Evolutionary conservation across 2,113 vertebrate species (phyloP).

Genomic region (Mus spicilegus): DNA sequence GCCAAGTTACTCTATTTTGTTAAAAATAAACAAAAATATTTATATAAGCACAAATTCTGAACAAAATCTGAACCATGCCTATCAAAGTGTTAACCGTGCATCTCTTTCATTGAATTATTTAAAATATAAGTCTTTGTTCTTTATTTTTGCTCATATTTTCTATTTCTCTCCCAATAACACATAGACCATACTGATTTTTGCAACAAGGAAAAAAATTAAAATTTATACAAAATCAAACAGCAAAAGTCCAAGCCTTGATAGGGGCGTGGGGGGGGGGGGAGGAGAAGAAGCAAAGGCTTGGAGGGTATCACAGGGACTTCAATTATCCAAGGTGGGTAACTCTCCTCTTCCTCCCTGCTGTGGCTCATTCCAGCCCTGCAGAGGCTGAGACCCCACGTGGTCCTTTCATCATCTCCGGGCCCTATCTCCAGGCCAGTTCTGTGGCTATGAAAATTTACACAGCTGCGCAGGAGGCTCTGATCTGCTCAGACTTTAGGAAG

Average conservation of each 20-base stretch:
- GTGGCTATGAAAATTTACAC: background rate
- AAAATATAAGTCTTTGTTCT: background rate
- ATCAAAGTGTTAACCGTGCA: background rate
- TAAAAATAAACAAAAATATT: slow-evolving; percentile 35
- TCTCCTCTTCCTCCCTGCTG: background rate
- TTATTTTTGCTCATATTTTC: slow-evolving; percentile 15
- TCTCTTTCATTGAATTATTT: background rate
- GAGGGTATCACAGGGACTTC: background rate
- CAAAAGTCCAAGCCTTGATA: background rate
- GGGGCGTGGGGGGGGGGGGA: background rate
- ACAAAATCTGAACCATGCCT: background rate
- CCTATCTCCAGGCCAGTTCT: slow-evolving; percentile 57
- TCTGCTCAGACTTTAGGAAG: slow-evolving; percentile 64
- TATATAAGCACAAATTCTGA: background rate
- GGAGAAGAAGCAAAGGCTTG: background rate
- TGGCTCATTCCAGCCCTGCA: background rate
- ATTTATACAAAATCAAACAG: background rate
- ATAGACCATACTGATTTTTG: background rate
- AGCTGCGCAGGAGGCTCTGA: slow-evolving; percentile 45
- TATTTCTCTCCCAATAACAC: background rate
- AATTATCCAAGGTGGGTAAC: background rate
- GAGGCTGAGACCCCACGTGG: background rate
- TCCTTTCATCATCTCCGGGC: slow-evolving; percentile 47
- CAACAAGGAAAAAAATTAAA: slow-evolving; percentile 19
- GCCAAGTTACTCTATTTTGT: background rate